Conservation (phyloP, 2,113 vertebrate genomes). For the Phycodurus eques region DNA sequence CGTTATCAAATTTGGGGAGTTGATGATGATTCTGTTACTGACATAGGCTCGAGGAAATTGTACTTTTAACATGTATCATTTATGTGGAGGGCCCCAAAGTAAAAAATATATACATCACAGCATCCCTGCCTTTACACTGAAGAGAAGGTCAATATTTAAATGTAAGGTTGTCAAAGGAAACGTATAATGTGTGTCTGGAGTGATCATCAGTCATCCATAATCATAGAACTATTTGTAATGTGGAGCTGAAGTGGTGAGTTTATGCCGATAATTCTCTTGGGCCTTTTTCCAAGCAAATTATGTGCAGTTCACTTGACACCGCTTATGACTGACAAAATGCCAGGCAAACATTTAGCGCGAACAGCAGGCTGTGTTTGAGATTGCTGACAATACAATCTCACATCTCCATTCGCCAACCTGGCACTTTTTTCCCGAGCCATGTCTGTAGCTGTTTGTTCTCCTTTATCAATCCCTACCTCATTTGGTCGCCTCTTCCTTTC, state of each 20-base stretch:
- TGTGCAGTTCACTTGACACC: slow-evolving; percentile 32
- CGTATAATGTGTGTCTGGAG: neutral
- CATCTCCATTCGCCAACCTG: slow-evolving; percentile 29
- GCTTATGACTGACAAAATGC: slow-evolving; percentile 46
- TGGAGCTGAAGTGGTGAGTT: slow-evolving; percentile 6
- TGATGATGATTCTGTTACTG: too few relatives aligned
- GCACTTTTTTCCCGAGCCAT: slow-evolving; percentile 30
- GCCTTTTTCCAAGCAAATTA: slow-evolving; percentile 35
- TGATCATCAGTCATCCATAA: slow-evolving; percentile 5
- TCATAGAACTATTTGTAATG: slow-evolving; percentile 19
- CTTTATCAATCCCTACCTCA: slow-evolving; percentile 19
- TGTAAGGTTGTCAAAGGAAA: neutral
- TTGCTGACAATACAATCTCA: slow-evolving; percentile 54
- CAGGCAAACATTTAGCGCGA: slow-evolving; percentile 28
- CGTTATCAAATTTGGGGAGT: too few relatives aligned
- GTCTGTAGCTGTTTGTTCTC: slow-evolving; percentile 12
- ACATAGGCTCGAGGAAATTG: too few relatives aligned
- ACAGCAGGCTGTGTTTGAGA: slow-evolving; percentile 36
- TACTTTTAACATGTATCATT: too few relatives aligned
- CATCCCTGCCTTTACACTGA: neutral
- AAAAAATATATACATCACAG: neutral
- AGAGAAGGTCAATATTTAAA: neutral
- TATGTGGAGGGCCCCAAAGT: too few relatives aligned
- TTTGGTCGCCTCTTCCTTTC: slow-evolving; percentile 19
- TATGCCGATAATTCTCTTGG: slow-evolving; percentile 18